A percentile compares a stretch with the other conserved stretches of the same genome.
Conservation (phyloP, 2,888 invertebrate genomes). For the Calameuta pallipes region DNA sequence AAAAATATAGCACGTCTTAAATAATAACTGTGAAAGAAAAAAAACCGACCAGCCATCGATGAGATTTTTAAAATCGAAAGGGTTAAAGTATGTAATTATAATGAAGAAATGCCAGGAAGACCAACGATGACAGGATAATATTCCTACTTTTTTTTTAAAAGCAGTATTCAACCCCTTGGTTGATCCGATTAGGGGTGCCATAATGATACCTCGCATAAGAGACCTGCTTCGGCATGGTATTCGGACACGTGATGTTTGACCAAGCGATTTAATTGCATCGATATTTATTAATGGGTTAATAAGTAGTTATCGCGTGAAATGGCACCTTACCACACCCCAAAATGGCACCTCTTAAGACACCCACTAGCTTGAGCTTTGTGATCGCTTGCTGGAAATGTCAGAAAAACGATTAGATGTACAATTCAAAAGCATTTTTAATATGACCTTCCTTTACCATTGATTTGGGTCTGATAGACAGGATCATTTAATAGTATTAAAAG, state of each 20-base stretch:
- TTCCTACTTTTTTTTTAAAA: not conserved
- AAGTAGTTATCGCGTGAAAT: not conserved
- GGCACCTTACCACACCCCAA: not conserved
- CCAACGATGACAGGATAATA: conserved; percentile 3
- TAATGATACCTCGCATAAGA: not conserved
- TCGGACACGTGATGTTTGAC: not conserved
- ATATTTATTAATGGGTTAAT: conserved; percentile 3
- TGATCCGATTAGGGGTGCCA: not conserved
- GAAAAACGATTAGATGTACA: not conserved
- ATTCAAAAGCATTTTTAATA: not conserved
- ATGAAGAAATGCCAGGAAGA: not conserved
- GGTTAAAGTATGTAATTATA: not conserved
- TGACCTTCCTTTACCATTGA: not conserved
- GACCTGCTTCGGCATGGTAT: not conserved
- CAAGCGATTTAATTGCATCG: conserved; percentile 2
- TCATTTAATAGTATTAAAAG: not conserved
- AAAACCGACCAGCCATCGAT: not conserved
- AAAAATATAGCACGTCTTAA: not conserved
- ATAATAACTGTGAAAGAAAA: not conserved
- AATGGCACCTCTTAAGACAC: not conserved
- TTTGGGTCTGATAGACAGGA: not conserved
- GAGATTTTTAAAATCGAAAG: not conserved
- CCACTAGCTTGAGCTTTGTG: not conserved
- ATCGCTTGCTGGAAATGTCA: not conserved
- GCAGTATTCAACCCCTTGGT: not conserved